Conservation (phyloP, 2,797 vertebrate genomes). For the Artibeus jamaicensis region DNA sequence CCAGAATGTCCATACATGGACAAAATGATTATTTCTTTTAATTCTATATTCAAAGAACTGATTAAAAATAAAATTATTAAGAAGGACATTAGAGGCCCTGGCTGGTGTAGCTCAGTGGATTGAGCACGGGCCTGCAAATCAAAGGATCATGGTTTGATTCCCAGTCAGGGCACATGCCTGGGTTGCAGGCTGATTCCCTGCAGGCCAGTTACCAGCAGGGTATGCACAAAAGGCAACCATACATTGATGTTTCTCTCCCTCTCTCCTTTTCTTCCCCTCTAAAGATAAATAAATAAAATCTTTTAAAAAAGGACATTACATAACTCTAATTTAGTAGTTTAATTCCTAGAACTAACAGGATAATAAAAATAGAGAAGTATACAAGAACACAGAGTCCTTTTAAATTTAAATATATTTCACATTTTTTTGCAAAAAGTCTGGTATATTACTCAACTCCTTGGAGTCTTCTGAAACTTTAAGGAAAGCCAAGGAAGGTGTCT, state of each 20-base stretch:
- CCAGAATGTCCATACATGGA: neutral
- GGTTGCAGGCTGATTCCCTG: too few relatives aligned
- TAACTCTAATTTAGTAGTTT: neutral
- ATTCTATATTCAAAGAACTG: neutral
- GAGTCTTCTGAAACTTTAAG: neutral
- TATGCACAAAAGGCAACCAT: too few relatives aligned
- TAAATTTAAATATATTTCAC: neutral
- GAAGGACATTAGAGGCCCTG: neutral
- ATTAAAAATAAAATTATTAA: constrained; percentile 21
- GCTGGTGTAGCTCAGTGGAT: too few relatives aligned
- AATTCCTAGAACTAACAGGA: neutral
- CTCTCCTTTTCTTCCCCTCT: too few relatives aligned
- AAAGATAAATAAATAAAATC: constrained; percentile 36
- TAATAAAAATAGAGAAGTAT: neutral
- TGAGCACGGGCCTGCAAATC: too few relatives aligned
- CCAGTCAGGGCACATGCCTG: too few relatives aligned
- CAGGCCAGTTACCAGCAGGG: too few relatives aligned
- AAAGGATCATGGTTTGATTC: too few relatives aligned
- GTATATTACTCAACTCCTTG: neutral
- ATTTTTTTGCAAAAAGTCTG: neutral
- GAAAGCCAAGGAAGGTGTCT: neutral
- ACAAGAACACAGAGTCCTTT: neutral
- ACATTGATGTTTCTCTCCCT: too few relatives aligned
- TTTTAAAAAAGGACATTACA: neutral
- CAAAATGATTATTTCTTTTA: neutral